Evolutionary conservation across 2,113 vertebrate genomes (phyloP), one percentile per base, ranked within the genome.

Genomic region (Sarotherodon lohbergeri): DNA sequence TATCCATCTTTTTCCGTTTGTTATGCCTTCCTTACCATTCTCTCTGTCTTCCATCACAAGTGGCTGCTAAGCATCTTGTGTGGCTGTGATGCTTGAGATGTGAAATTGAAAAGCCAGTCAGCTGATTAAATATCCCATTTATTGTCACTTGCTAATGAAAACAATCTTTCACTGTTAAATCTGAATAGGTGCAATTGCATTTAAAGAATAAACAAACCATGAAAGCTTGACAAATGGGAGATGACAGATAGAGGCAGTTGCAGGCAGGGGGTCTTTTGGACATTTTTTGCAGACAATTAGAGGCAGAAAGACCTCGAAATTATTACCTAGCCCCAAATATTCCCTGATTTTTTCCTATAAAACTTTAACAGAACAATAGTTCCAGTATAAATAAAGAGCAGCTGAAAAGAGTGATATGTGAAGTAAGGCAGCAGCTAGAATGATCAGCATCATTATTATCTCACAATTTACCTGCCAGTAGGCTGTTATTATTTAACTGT

Each of bases 101-200:
- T 90, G 94, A 94, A 96, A 96, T 95, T 96, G 94, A 96, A 96
- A 95, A 96, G 83, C 90, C 91, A 96, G 93, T 95, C 94, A 85
- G 94, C 93, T 96, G 94, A 95, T 96, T 93, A 96, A 96, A 96
- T 95, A 95, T 95, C 92, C 91, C 90, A 89, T 94, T 95, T 94
- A 95, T 94, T 95, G 93, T 95, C 94, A 93, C 57, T 89, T 13
- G 43, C 90, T 94, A 95, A 96, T 96, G 93, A 96, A 96, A 96
- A 96, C 94, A 94, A 95, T 95, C 80, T 91, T 94, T 95, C 93
- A 94, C 90, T 92, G 95, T 95, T 93, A 91, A 93, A 93, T 95
- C 84, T 94, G 84, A 95, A 94, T 91, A 80, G 89, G 57, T 63
- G 73, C 88, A 95, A 93, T 94, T 92, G 89, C 92, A 92, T 95